A percentile compares a stretch with the other conserved stretches of the same genome.
These are phyloP conservation scores for Epinotia brunnichana DNA, from an alignment of 2,888 invertebrate species.

Conservation along the genomic window DNA sequence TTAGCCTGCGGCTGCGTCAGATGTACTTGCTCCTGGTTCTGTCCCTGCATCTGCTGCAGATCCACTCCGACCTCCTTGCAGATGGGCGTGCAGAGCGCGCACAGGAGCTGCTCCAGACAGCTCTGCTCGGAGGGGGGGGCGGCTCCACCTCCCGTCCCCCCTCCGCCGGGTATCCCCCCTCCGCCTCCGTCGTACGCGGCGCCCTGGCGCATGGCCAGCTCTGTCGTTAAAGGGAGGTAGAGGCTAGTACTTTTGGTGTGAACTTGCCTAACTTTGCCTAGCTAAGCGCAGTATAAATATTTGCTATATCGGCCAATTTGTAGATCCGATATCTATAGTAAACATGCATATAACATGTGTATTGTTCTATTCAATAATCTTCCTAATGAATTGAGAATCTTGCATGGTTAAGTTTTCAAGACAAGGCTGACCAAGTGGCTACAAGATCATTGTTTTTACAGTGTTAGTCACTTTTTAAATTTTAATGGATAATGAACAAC, in stretches of 20 bases:
- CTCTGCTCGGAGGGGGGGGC: slow-evolving; percentile 59
- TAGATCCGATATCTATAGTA: no score
- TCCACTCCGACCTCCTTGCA: slow-evolving; percentile 81
- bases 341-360: no score
- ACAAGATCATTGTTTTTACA: no score
- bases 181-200: slow-evolving; percentile 65
- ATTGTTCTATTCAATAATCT: no score
- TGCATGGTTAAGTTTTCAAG: no score
- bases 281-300: no score
- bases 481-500: no score
- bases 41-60: slow-evolving; percentile 65
- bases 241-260: neutral
- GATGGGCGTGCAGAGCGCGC: slow-evolving; percentile 77
- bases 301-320: no score
- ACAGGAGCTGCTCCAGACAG: slow-evolving; percentile 77
- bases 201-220: slow-evolving; percentile 73
- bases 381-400: no score
- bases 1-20: slow-evolving; percentile 70
- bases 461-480: no score
- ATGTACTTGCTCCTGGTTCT: slow-evolving; percentile 66
- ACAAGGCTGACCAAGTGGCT: no score
- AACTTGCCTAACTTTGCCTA: neutral
- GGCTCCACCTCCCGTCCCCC: slow-evolving; percentile 36
- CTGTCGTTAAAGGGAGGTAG: slow-evolving; percentile 53
- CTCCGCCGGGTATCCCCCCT: slow-evolving; percentile 41